Base-by-base conservation (phyloP, 2,888 invertebrate species). In the Chrysopilus asiliformis region DNA sequence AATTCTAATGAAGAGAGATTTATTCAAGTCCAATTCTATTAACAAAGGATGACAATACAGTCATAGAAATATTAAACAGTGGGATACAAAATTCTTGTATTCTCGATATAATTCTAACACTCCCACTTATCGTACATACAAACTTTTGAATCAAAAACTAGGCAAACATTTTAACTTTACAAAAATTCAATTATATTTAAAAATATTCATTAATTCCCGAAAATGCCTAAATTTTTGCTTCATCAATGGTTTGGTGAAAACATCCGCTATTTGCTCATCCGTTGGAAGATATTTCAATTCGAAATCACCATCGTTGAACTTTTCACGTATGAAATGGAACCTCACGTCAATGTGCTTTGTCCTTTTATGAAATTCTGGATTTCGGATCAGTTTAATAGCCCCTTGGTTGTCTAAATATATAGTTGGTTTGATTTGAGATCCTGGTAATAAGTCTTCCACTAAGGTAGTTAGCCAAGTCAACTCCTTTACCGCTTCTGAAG, bases 391-490 rank as follows among this genome's bases (percentile, higher is more conserved):
- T 33, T 38, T 35, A 17, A 46, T 43, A 4, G 49, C 50, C 20
- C 48, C 43, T 35, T 46, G 40, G 32, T 48, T 49, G 32, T 51
- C 48, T 28, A 50, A 37, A n/a, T 39, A 27, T 3, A 49, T 12
- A 10, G 36, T 34, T 12, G 46, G 47, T 20, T 40, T n/a, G n/a
- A n/a, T n/a, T n/a, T n/a, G n/a, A n/a, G n/a, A 18, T 10, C 24
- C 34, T 2, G n/a, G 12, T n/a, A 13, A 18, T 10, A 49, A 16
- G 28, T 45, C 45, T 10, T 35, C 17, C 10, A 49, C 29, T 4
- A 51, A 24, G 14, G 44, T 19, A 8, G 34, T 35, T 14, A 53
- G 32, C 53, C 53, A 56, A 6, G 56, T 41, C 6, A 48, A 15
- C 34, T 54, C 53, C 34, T 47, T 46, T 7, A 45, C 38, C 8